Base-by-base conservation (phyloP, 2,888 invertebrate genomes). In the Adineta ricciae region DNA sequence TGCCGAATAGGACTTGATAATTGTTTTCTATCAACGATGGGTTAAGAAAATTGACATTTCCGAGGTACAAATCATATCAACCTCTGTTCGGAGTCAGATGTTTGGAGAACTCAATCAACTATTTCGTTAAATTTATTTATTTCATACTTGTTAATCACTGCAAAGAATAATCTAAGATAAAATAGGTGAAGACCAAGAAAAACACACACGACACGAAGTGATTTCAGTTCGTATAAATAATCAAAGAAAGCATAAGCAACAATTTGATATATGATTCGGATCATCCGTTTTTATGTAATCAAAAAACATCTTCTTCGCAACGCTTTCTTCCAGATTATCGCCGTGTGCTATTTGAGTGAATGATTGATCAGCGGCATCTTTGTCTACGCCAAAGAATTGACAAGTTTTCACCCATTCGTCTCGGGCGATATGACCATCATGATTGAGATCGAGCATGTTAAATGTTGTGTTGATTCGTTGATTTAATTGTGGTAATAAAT, bases 331-430 rank as follows among this genome's bases (percentile, higher is more conserved):
- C 24, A 78, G 41, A 36, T 78, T 41, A 1, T 41, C 78, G 4
- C 41, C 78, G 8, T 41, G 2, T 14, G 78, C 78, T 19, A 78
- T n/a, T 38, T 41, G 21, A n/a, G 38, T 78, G n/a, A 78, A 78
- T 78, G 78, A 24, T 24, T 78, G 38, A 1, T 78, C 78, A 8
- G 78, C 78, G 38, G 24, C 1, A 2, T 78, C 41, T 41, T 38
- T 78, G 8, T 78, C 41, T 41, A 78, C 78, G 41, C 78, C 78
- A 41, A 78, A 78, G 7, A 78, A 78, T 78, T 41, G 24, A n/a
- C 78, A 78, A 9, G 41, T 78, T 78, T 78, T 78, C 0, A 78
- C 41, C 78, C 78, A 78, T 78, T 78, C 78, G n/a, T 78, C 78
- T 32, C 41, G 38, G 9, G 38, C 78, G 0, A 78, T 78, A 38